Evolutionary conservation across 2,888 invertebrate genomes (phyloP).

Genomic region (Mechanitis mazaeus): DNA sequence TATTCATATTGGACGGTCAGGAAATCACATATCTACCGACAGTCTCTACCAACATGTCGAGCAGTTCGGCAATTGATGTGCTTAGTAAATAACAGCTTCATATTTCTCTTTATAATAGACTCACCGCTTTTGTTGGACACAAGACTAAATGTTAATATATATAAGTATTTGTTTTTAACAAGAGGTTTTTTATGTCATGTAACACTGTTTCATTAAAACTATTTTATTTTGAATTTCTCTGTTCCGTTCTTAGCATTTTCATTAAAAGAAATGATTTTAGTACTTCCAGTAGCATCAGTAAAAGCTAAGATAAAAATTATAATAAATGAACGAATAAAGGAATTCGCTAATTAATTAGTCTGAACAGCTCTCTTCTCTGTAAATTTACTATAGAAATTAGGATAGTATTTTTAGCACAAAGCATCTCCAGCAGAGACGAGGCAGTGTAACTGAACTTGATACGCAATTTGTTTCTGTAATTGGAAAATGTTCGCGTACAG

Average conservation of each 20-base stretch:
- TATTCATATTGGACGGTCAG: neutral
- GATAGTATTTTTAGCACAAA: slow-evolving; percentile 5
- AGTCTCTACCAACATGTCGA: neutral
- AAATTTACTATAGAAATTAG: neutral
- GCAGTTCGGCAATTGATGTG: neutral
- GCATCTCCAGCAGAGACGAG: neutral
- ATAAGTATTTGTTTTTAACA: too few relatives aligned
- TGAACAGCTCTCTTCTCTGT: neutral
- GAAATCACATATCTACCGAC: neutral
- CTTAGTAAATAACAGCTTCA: neutral
- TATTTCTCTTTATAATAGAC: neutral
- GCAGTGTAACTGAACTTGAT: slow-evolving; percentile 1
- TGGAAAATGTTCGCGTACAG: slow-evolving; percentile 2
- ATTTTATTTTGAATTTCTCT: too few relatives aligned
- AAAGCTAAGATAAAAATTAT: neutral
- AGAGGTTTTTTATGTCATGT: too few relatives aligned
- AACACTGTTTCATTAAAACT: too few relatives aligned
- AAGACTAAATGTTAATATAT: too few relatives aligned
- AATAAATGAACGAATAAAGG: neutral
- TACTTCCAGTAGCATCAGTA: too few relatives aligned
- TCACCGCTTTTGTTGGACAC: neutral
- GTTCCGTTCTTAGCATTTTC: too few relatives aligned
- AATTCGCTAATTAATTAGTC: slow-evolving; percentile 1
- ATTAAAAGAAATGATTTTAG: too few relatives aligned
- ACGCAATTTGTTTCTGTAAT: slow-evolving; percentile 6